Conservation (phyloP, 2,113 vertebrate species). For the Xenotilapia longispinis region DNA sequence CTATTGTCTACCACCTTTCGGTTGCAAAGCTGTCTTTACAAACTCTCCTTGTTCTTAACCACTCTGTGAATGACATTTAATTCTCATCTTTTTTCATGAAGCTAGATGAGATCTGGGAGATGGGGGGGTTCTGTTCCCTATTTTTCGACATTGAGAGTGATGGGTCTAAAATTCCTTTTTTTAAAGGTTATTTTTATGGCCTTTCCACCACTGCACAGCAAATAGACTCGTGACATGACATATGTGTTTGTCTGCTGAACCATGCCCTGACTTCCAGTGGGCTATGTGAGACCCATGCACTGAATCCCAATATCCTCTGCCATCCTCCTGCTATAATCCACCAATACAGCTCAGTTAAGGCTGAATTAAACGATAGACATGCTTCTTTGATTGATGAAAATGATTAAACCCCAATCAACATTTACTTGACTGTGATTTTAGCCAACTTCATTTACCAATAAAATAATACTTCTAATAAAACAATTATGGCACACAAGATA, state of each 20-base stretch:
- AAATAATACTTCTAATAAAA: slow-evolving; percentile 4
- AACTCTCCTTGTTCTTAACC: not conserved
- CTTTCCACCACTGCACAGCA: slow-evolving; percentile 25
- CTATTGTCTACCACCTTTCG: not conserved
- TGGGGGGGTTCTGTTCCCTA: not conserved
- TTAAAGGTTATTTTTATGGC: slow-evolving; percentile 36
- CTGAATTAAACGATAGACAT: slow-evolving; percentile 32
- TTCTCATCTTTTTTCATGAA: not conserved
- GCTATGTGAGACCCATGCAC: slow-evolving; percentile 1
- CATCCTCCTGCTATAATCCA: not conserved
- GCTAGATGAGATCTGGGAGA: not conserved
- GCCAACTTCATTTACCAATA: slow-evolving; percentile 30
- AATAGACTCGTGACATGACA: slow-evolving; percentile 55
- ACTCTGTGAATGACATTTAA: not conserved
- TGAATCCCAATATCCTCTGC: slow-evolving; percentile 37
- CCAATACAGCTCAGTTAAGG: not conserved
- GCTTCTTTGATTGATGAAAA: slow-evolving; percentile 34
- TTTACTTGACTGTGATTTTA: slow-evolving; percentile 29
- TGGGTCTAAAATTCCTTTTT: slow-evolving; percentile 5
- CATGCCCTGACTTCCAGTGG: slow-evolving; percentile 19
- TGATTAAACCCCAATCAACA: slow-evolving; percentile 45
- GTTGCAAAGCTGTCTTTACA: not conserved
- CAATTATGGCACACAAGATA: slow-evolving; percentile 21
- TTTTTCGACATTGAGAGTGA: slow-evolving; percentile 4
- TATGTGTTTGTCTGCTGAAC: slow-evolving; percentile 50